These are phyloP conservation scores for Anthopleura xanthogrammica DNA, from an alignment of 92 coral and sea anemone genomes.

Conservation along the genomic window DNA sequence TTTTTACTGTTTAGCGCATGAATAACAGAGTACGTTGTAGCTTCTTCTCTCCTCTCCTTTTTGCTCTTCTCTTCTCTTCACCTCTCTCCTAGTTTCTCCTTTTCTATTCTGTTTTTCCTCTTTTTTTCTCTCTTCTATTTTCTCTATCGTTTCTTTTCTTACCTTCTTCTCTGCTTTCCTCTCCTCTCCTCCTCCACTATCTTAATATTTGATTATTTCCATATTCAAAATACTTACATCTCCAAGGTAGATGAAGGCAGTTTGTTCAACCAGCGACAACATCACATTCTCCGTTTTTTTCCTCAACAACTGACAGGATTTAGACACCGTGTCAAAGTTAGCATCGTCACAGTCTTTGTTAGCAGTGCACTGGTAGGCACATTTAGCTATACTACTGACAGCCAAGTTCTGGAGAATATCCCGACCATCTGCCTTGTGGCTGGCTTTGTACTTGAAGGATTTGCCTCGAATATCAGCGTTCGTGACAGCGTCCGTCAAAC, in stretches of 20 bases:
- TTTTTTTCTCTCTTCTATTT: too few species aligned
- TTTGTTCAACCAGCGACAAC: neutral
- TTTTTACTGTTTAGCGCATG: too few species aligned
- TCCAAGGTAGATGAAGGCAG: neutral
- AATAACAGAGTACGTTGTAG: too few species aligned
- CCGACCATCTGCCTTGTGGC: neutral
- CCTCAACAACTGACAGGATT: neutral
- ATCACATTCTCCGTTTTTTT: neutral
- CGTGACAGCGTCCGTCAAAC: neutral
- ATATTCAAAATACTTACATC: neutral
- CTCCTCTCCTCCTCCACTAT: too few species aligned
- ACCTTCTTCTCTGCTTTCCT: too few species aligned
- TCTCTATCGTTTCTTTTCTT: too few species aligned
- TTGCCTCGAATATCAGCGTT: neutral
- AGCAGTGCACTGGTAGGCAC: neutral
- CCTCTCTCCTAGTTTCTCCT: too few species aligned
- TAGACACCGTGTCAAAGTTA: neutral
- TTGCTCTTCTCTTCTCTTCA: too few species aligned
- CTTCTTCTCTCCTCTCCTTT: too few species aligned
- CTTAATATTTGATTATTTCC: too few species aligned
- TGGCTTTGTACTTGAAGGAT: neutral
- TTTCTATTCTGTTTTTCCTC: too few species aligned
- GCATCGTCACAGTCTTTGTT: constrained; percentile 2
- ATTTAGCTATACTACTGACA: neutral
- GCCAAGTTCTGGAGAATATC: neutral